A percentile compares a stretch with the other conserved stretches of the same genome.
phyloP scores from a whole-genome alignment of 1,140 invertebrate species.

The Caenorhabditis remanei region DNA sequence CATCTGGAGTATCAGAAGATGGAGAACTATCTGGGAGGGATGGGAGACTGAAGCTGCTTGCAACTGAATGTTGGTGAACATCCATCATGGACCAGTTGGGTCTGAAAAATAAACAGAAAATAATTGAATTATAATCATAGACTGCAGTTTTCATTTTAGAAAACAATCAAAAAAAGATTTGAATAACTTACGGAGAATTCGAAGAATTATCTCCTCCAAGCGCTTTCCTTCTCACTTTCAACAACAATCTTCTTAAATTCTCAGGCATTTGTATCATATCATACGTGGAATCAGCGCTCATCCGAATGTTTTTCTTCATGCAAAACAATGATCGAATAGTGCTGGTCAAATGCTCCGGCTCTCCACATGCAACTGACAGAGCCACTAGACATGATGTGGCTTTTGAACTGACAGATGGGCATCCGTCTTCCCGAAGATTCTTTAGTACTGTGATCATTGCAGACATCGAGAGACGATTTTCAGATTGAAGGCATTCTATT shows the following conservation, averaged over 20 bases:
- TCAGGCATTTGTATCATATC: slow-evolving; percentile 60
- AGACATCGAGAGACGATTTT: slow-evolving; percentile 66
- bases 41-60: slow-evolving; percentile 56
- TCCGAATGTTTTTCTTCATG: slow-evolving; percentile 45
- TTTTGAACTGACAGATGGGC: slow-evolving; percentile 52
- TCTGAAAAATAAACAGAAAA: slow-evolving; percentile 24
- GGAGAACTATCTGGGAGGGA: slow-evolving; percentile 48
- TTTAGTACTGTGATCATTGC: slow-evolving; percentile 70
- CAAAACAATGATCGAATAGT: slow-evolving; percentile 58
- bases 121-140: no score
- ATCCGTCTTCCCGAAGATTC: slow-evolving; percentile 67
- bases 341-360: slow-evolving; percentile 44
- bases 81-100: slow-evolving; percentile 28
- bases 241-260: slow-evolving; percentile 52
- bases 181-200: slow-evolving; percentile 24
- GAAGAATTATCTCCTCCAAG: slow-evolving; percentile 13
- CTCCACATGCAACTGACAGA: slow-evolving; percentile 47
- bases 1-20: slow-evolving; percentile 57
- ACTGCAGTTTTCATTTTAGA: not conserved
- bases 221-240: slow-evolving; percentile 56
- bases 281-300: slow-evolving; percentile 49
- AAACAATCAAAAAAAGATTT: not conserved
- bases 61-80: slow-evolving; percentile 41
- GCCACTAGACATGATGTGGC: slow-evolving; percentile 54
- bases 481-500: slow-evolving; percentile 68